Base-by-base conservation (phyloP, 2,113 vertebrate genomes). In the Varanus komodoensis region DNA sequence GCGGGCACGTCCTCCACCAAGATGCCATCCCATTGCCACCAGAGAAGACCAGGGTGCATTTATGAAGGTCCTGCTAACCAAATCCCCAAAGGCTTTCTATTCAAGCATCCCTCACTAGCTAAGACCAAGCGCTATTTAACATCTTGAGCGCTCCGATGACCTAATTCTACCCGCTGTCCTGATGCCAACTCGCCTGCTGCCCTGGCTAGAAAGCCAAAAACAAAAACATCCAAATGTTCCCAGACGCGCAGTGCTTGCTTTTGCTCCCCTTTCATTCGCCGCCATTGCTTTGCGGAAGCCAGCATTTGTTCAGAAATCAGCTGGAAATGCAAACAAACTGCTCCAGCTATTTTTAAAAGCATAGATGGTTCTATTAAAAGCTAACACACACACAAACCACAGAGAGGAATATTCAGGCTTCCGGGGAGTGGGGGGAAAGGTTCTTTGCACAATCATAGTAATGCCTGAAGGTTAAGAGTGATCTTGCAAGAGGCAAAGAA, bases 121-220 rank as follows among this genome's bases (percentile, higher is more conserved):
- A 7, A 27, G 38, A 44, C 2, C 38, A 79, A 34, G 0, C 0
- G 87, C 94, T 91, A 9, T 54, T 85, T 19, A 12, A 34, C 44
- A 89, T 82, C 94, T 79, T 27, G 82, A 92, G 91, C 94, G 90
- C 91, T 92, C 94, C 84, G 89, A 87, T 96, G 95, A 95, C 96
- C 94, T 95, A 95, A 96, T 96, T 96, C 94, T 91, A 93, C 74
- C 89, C 57, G 87, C 88, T 93, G 93, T 73, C 92, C 90, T 92
- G 90, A 94, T 82, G 89, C 92, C 89, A 92, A 85, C 81, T 81
- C 69, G 2, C 81, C 27, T 21, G 48, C 50, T 48, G 34, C 38
- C 27, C 77, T 19, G 1, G 44, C 29, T 48, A 50, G 27, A 15
- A 75, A 87, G 23, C 2, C 61, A 52, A 29, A 77, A 90, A 21